phyloP scores from a whole-genome alignment of 2,797 vertebrate species.

The Thalassophryne amazonica region DNA sequence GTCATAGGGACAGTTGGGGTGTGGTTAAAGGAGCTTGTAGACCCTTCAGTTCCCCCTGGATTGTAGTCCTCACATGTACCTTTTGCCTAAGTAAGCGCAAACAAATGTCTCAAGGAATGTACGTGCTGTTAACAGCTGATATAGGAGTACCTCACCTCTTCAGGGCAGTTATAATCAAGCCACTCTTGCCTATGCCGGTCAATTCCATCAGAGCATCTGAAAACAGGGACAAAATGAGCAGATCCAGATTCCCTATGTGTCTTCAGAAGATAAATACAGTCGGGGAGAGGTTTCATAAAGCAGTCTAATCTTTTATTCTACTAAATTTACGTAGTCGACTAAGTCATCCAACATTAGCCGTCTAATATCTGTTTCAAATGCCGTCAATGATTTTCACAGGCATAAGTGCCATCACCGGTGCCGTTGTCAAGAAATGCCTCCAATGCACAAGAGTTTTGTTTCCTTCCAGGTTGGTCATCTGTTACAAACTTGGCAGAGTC shows the following conservation, averaged over 20 bases:
- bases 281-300: too few relatives aligned
- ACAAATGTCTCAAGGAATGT: conserved; percentile 10
- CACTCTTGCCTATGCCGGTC: conserved; percentile 93
- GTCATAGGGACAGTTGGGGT: conserved; percentile 58
- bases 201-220: conserved; percentile 92
- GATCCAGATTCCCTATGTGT: neutral
- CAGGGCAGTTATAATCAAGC: conserved; percentile 87
- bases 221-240: conserved; percentile 32
- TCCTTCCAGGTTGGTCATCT: too few relatives aligned
- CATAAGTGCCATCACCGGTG: too few relatives aligned
- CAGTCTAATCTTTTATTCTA: too few relatives aligned
- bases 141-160: conserved; percentile 78
- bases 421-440: too few relatives aligned
- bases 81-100: conserved; percentile 71
- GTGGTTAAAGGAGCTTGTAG: conserved; percentile 57
- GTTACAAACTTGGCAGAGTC: too few relatives aligned
- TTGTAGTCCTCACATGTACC: conserved; percentile 82
- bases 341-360: too few relatives aligned
- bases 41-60: conserved; percentile 63
- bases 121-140: neutral
- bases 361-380: too few relatives aligned
- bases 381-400: too few relatives aligned
- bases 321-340: too few relatives aligned
- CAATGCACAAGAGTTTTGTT: too few relatives aligned
- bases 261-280: too few relatives aligned